These are phyloP conservation scores for Rallus limicola DNA, from an alignment of 2,113 vertebrate genomes.

Conservation along the genomic window DNA sequence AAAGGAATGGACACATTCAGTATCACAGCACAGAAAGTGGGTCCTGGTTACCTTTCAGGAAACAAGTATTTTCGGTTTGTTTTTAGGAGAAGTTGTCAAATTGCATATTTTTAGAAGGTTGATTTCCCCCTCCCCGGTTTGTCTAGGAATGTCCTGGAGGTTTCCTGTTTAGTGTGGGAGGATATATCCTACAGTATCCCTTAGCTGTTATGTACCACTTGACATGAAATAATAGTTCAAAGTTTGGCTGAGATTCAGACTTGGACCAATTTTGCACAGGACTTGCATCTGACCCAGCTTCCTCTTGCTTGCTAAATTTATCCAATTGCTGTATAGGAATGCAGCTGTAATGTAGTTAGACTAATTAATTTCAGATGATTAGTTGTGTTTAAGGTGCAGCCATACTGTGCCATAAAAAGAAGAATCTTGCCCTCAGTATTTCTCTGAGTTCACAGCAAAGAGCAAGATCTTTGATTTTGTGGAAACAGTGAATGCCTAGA, in stretches of 20 bases:
- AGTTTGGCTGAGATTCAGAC: not conserved
- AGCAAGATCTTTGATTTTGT: not conserved
- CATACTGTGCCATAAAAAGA: not conserved
- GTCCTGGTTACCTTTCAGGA: not conserved
- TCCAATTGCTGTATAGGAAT: not conserved
- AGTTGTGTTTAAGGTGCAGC: not conserved
- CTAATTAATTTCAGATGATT: not conserved
- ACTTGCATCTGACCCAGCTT: not conserved
- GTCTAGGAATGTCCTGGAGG: not conserved
- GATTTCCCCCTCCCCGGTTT: not conserved
- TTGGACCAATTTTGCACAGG: not conserved
- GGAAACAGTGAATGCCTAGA: not conserved
- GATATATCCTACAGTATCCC: not conserved
- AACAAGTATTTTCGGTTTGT: not conserved
- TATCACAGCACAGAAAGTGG: not conserved
- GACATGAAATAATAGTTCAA: accelerated
- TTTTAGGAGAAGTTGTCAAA: not conserved
- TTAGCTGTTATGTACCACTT: not conserved
- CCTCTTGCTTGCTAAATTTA: not conserved
- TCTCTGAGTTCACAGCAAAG: not conserved
- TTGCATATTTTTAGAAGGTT: not conserved
- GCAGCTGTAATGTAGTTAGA: not conserved
- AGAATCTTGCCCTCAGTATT: not conserved
- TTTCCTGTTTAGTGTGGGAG: not conserved
- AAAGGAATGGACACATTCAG: not conserved